Base-by-base conservation (phyloP, 2,797 vertebrate species). In the Gymnothorax javanicus region DNA sequence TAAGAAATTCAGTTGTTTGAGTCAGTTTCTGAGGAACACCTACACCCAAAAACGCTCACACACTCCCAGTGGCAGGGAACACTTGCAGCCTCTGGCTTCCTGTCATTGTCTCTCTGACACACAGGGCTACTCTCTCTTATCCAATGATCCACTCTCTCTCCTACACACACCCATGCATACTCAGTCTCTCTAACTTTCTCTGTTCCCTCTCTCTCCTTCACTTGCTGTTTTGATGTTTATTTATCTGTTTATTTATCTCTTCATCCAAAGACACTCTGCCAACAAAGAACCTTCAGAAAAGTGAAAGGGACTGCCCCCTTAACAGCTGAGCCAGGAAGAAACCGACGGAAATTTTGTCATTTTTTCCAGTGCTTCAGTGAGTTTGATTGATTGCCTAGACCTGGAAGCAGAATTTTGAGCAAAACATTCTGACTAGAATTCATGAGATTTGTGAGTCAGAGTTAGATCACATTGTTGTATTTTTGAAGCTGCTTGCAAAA, bases 41-140 rank as follows among this genome's bases (percentile, higher is more conserved):
- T 23, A 67, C 20, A 64, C 20, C 20, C 62, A 67, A 1, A n/a
- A 20, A 81, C n/a, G 43, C 75, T 6, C 82, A 27, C 43, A 58
- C 85, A 84, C 25, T 90, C 90, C 92, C 90, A 90, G 84, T 93
- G 86, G 84, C 89, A 91, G 86, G 90, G 91, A 90, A 91, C 90
- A 91, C 58, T 91, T 89, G 91, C 91, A 90, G 89, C 91, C 87
- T 92, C 33, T 93, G 94, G 95, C 95, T 97, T 98, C 97, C 98
- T 96, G 92, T 95, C 89, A 97, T 97, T 98, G 96, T 98, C 96
- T 91, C 54, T 82, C 62, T 83, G 58, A 9, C 58, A 59, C 58
- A 59, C 58, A 59, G 1, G 0, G 58, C 13, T 13, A 59, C 58
- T 59, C 58, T 59, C 58, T 6, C 3, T 59, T 59, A 0, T 59